Percentiles rank a stretch among this genome's conserved stretches.
These are phyloP conservation scores for Cyclura pinguis DNA, from an alignment of 2,797 vertebrate genomes.

Conservation along the genomic window DNA sequence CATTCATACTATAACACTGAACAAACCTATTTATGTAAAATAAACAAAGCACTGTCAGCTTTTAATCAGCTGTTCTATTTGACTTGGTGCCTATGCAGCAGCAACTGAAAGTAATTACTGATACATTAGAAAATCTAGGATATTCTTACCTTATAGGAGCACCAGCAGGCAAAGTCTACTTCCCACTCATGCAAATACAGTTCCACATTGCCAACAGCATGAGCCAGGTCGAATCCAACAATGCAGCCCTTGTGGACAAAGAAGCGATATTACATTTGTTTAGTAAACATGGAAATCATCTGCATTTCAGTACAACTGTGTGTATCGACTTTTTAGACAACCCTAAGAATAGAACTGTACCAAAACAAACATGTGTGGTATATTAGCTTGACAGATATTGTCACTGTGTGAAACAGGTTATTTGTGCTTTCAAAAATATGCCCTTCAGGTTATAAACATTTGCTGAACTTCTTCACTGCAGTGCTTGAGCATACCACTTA, in stretches of 20 bases:
- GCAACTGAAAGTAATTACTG: conserved; percentile 13
- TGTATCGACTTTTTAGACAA: not conserved
- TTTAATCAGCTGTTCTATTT: not conserved
- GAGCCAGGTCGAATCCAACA: conserved; percentile 95
- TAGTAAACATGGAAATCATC: not conserved
- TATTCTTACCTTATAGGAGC: conserved; percentile 91
- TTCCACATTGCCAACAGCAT: conserved; percentile 91
- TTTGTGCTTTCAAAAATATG: not conserved
- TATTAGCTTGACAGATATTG: not conserved
- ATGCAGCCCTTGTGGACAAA: conserved; percentile 86
- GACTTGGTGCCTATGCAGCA: not conserved
- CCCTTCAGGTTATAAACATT: not conserved
- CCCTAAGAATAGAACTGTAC: not conserved
- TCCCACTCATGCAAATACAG: conserved; percentile 92
- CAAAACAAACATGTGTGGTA: not conserved
- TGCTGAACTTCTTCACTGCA: not conserved
- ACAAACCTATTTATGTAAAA: not conserved
- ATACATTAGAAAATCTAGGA: not conserved
- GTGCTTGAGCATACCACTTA: not conserved
- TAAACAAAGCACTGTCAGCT: not conserved
- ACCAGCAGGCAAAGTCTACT: conserved; percentile 98
- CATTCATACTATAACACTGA: too few species aligned
- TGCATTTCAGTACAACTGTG: conserved; percentile 1
- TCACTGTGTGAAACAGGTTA: not conserved
- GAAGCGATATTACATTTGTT: conserved; percentile 27